Percentiles rank a stretch among this genome's conserved stretches.
Conservation (phyloP, 1,140 invertebrate genomes). For the Drosophila elegans region DNA sequence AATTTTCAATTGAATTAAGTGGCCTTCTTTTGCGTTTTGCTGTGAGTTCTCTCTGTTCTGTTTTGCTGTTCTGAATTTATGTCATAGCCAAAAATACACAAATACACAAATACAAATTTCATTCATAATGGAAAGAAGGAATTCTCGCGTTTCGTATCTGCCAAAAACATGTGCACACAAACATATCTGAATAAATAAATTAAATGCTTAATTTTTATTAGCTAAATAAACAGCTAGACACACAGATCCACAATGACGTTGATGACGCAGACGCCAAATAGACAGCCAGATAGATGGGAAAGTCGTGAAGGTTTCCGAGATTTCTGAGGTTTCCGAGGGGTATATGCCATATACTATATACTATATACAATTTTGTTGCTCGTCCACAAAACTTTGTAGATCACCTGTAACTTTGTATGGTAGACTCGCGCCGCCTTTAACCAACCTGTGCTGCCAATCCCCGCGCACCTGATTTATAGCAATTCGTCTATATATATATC, state of each 20-base stretch:
- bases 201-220: constrained; percentile 80
- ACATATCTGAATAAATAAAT: constrained; percentile 71
- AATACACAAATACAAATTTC: constrained; percentile 55
- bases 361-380: too few species aligned
- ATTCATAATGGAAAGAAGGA: constrained; percentile 68
- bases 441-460: neutral
- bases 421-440: neutral
- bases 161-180: constrained; percentile 41
- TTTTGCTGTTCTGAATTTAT: constrained; percentile 52
- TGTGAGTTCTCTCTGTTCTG: neutral
- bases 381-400: constrained; percentile 10
- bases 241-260: constrained; percentile 64
- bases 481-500: constrained; percentile 11
- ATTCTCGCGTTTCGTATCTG: constrained; percentile 26
- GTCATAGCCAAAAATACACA: constrained; percentile 77
- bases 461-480: constrained; percentile 42
- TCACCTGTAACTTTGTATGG: constrained; percentile 36
- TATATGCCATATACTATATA: neutral
- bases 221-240: constrained; percentile 66
- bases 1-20: constrained; percentile 46
- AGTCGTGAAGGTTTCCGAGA: constrained; percentile 34
- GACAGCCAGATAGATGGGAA: constrained; percentile 36
- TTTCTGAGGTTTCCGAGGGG: constrained; percentile 9
- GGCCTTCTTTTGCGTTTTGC: constrained; percentile 13
- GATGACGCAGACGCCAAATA: constrained; percentile 62